Conservation (phyloP, 2,113 vertebrate species). For the Prochilodus magdalenae region DNA sequence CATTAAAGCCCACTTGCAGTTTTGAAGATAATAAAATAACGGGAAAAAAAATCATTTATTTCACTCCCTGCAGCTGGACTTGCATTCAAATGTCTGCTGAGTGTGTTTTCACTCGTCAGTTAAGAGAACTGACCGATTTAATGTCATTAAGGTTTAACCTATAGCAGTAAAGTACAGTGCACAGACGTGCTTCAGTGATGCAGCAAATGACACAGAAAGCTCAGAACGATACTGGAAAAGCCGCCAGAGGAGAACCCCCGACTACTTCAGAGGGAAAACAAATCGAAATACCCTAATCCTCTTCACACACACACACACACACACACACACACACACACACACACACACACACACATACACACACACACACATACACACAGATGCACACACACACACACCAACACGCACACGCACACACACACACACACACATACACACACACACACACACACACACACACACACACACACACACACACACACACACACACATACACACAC, state of each 20-base stretch:
- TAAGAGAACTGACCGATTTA: neutral
- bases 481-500: neutral
- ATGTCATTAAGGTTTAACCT: neutral
- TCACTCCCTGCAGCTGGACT: neutral
- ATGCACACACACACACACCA: neutral
- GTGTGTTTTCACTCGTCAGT: neutral
- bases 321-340: neutral
- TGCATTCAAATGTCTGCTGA: neutral
- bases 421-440: neutral
- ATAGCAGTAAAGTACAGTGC: neutral
- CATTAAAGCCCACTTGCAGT: too few relatives aligned
- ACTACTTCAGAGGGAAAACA: neutral
- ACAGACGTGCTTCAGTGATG: neutral
- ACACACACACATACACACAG: neutral
- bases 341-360: neutral
- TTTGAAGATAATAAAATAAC: too few relatives aligned
- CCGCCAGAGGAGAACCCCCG: neutral
- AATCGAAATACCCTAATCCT: neutral
- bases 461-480: neutral
- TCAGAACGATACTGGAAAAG: neutral
- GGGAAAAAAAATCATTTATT: too few relatives aligned
- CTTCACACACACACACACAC: neutral
- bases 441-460: neutral
- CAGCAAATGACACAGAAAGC: constrained; percentile 2
- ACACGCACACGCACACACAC: neutral